Evolutionary conservation across 2,797 vertebrate species (phyloP).

Genomic region (Rhabdophis nuchalis): DNA sequence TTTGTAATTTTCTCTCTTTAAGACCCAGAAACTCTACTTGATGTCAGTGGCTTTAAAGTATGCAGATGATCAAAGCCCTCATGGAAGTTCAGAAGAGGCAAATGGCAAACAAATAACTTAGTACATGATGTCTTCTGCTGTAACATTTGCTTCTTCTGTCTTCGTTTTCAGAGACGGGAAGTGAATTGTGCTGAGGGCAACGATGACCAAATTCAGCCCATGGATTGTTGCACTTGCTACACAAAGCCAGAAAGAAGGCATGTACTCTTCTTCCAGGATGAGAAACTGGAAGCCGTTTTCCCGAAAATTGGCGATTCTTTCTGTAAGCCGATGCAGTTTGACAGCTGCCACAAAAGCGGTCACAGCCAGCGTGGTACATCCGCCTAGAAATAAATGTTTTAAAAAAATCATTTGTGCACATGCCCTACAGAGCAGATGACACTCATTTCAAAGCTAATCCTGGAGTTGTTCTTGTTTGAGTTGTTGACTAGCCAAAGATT

Average conservation of each 20-base stretch:
- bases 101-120: slow-evolving; percentile 46
- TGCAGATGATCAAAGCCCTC: background rate
- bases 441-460: background rate
- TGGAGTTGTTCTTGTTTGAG: background rate
- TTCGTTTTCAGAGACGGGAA: slow-evolving; percentile 87
- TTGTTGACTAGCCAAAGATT: background rate
- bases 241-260: slow-evolving; percentile 90
- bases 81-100: background rate
- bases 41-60: background rate
- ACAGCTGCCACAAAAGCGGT: slow-evolving; percentile 82
- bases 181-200: slow-evolving; percentile 83
- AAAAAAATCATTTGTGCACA: background rate
- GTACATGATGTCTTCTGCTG: slow-evolving; percentile 89
- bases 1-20: background rate
- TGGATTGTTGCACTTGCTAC: slow-evolving; percentile 84
- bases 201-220: slow-evolving; percentile 80
- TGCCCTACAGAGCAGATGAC: slow-evolving; percentile 21
- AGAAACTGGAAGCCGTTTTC: slow-evolving; percentile 85
- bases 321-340: slow-evolving; percentile 80
- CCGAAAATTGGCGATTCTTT: slow-evolving; percentile 85
- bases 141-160: slow-evolving; percentile 85
- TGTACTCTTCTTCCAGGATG: slow-evolving; percentile 82
- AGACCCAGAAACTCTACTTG: background rate
- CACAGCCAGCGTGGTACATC: slow-evolving; percentile 75
- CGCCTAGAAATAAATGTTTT: slow-evolving; percentile 68